Evolutionary conservation across 1,140 invertebrate genomes (phyloP).

Genomic region (Camponotus floridanus): DNA sequence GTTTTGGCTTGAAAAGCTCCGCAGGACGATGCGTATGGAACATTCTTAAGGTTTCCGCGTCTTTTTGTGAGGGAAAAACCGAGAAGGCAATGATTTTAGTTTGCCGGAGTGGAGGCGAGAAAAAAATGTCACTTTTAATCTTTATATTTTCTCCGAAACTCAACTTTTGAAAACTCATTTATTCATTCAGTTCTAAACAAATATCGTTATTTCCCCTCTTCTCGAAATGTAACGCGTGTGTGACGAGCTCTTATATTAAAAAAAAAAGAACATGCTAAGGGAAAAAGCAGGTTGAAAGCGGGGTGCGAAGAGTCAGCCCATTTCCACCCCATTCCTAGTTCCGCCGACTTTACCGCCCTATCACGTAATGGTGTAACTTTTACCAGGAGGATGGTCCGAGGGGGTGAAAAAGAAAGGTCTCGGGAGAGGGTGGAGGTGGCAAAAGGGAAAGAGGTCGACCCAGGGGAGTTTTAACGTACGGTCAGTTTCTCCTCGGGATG

Average conservation of each 20-base stretch:
- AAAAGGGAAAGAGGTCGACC: conserved; percentile 58
- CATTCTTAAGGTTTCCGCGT: conserved; percentile 10
- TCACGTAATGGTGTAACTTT: conserved; percentile 83
- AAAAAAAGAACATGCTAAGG: not conserved
- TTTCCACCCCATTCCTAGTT: conserved; percentile 41
- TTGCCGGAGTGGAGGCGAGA: not conserved
- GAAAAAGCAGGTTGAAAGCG: conserved; percentile 8
- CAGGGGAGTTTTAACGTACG: conserved; percentile 81
- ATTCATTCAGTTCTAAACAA: not conserved
- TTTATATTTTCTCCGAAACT: not conserved
- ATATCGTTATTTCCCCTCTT: not conserved
- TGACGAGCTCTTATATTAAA: not conserved
- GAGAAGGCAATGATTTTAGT: conserved; percentile 18
- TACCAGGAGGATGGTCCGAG: conserved; percentile 62
- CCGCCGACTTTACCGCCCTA: conserved; percentile 75
- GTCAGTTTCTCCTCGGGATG: conserved; percentile 71
- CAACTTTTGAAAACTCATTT: not conserved
- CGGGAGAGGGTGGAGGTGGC: conserved; percentile 32
- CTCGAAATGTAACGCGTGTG: not conserved
- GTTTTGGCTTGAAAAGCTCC: not conserved
- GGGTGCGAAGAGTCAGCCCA: conserved; percentile 7
- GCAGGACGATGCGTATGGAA: conserved; percentile 35
- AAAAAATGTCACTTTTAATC: not conserved
- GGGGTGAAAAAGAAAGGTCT: conserved; percentile 14
- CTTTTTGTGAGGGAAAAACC: not conserved